A percentile compares a stretch with the other conserved stretches of the same genome.
Evolutionary conservation across 92 coral and sea anemone species (phyloP).

Genomic region (Bergia puertoricense): DNA sequence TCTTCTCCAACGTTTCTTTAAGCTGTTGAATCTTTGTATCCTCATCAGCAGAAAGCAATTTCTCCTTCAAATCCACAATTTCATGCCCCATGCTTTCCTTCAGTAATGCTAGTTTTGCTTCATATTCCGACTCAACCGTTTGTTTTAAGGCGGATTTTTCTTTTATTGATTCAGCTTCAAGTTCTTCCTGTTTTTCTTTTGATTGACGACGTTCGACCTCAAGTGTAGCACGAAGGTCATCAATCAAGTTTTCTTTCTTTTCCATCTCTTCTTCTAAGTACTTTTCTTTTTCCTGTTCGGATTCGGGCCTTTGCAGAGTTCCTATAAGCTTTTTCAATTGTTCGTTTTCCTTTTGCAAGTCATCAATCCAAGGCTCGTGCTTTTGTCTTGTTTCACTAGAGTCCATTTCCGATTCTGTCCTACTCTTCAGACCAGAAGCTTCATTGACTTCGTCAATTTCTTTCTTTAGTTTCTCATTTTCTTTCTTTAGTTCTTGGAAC

Average conservation of each 20-base stretch:
- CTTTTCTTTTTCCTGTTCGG: constrained; percentile 57
- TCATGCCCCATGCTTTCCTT: constrained; percentile 65
- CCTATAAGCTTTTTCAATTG: constrained; percentile 21
- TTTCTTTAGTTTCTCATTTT: constrained; percentile 28
- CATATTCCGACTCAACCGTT: constrained; percentile 37
- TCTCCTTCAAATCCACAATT: constrained; percentile 71
- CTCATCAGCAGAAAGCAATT: constrained; percentile 67
- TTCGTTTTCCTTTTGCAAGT: constrained; percentile 38
- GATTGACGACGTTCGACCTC: constrained; percentile 63
- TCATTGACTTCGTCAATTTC: constrained; percentile 10
- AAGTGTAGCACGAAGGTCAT: constrained; percentile 59
- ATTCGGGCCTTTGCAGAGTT: constrained; percentile 37
- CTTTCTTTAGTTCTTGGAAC: constrained; percentile 48
- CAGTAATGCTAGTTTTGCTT: constrained; percentile 46
- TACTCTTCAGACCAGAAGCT: constrained; percentile 14
- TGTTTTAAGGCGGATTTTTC: constrained; percentile 26
- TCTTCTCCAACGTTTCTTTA: constrained; percentile 71
- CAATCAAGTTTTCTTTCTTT: constrained; percentile 64
- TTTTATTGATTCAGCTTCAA: constrained; percentile 29
- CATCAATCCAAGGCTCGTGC: constrained; percentile 68
- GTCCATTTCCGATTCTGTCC: constrained; percentile 67
- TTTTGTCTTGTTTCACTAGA: constrained; percentile 70
- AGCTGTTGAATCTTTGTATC: constrained; percentile 61
- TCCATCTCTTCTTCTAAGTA: constrained; percentile 78
- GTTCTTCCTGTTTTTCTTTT: constrained; percentile 53